Evolutionary conservation across 2,113 vertebrate species (phyloP).

Genomic region (Nesospiza acunhae): DNA sequence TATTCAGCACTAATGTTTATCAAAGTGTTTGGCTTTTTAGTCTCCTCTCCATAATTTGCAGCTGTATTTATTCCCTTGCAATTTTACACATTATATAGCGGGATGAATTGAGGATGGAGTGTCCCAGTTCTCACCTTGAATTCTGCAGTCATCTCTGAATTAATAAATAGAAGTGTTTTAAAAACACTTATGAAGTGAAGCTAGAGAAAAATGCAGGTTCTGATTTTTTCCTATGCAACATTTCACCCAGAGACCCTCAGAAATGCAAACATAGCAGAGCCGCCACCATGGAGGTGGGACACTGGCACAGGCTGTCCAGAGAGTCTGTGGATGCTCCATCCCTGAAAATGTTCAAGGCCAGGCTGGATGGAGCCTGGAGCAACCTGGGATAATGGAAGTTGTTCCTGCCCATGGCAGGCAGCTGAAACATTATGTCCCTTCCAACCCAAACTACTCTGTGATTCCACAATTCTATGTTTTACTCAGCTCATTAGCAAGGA

Average conservation of each 20-base stretch:
- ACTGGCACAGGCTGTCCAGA: not conserved
- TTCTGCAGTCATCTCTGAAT: not conserved
- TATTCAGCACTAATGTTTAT: not conserved
- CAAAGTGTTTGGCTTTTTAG: not conserved
- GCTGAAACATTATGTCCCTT: accelerated
- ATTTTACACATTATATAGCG: not conserved
- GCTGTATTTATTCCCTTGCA: not conserved
- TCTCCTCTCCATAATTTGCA: not conserved
- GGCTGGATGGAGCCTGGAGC: not conserved
- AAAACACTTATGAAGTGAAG: not conserved
- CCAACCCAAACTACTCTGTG: not conserved
- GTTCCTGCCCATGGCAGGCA: not conserved
- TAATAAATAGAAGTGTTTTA: not conserved
- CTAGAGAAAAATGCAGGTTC: not conserved
- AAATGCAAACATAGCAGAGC: not conserved
- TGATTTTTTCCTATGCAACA: not conserved
- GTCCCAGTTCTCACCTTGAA: not conserved
- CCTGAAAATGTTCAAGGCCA: not conserved
- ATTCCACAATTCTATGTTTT: not conserved
- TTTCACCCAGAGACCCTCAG: not conserved
- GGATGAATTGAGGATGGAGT: not conserved
- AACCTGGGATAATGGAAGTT: not conserved
- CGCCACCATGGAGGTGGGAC: not conserved
- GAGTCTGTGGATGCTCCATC: not conserved
- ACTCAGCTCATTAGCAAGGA: not conserved